A percentile compares a stretch with the other conserved stretches of the same genome.
phyloP scores from a whole-genome alignment of 2,888 invertebrate species.

The Hyalella azteca region DNA sequence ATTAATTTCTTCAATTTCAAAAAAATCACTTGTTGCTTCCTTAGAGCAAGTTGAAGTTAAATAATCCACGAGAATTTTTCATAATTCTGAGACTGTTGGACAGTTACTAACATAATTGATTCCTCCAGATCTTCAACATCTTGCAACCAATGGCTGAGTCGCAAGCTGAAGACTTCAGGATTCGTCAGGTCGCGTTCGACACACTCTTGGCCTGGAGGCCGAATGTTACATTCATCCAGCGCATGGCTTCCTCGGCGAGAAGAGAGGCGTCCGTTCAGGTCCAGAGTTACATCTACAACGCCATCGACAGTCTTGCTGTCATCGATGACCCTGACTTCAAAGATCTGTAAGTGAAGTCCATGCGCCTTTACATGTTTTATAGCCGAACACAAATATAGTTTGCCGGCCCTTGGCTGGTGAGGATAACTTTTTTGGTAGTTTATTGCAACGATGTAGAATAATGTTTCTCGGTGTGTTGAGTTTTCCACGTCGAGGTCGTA shows the following conservation, averaged over 20 bases:
- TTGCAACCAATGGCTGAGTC: constrained; percentile 24
- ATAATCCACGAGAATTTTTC: too few relatives aligned
- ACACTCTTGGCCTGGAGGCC: constrained; percentile 22
- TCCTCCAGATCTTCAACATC: constrained; percentile 25
- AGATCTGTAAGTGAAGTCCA: neutral
- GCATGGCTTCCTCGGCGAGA: constrained; percentile 13
- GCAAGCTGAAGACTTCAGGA: neutral
- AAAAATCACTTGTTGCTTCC: too few relatives aligned
- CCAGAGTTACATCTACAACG: constrained; percentile 21
- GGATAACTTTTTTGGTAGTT: too few relatives aligned
- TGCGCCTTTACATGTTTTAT: neutral
- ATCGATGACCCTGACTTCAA: constrained; percentile 9
- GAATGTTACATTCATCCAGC: constrained; percentile 5
- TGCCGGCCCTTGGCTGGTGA: too few relatives aligned
- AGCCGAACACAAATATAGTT: too few relatives aligned
- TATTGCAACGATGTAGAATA: too few relatives aligned
- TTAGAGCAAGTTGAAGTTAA: too few relatives aligned
- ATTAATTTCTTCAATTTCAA: too few relatives aligned
- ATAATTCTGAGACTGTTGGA: too few relatives aligned
- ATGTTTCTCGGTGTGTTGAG: too few relatives aligned
- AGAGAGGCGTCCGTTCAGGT: neutral
- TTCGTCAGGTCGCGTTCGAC: constrained; percentile 26
- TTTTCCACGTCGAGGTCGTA: too few relatives aligned
- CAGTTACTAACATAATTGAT: too few relatives aligned
- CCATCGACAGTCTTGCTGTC: constrained; percentile 13